Evolutionary conservation across 2,113 vertebrate species (phyloP), one percentile per base, ranked within the genome.

Genomic region (Sinocyclocheilus maitianheensis): DNA sequence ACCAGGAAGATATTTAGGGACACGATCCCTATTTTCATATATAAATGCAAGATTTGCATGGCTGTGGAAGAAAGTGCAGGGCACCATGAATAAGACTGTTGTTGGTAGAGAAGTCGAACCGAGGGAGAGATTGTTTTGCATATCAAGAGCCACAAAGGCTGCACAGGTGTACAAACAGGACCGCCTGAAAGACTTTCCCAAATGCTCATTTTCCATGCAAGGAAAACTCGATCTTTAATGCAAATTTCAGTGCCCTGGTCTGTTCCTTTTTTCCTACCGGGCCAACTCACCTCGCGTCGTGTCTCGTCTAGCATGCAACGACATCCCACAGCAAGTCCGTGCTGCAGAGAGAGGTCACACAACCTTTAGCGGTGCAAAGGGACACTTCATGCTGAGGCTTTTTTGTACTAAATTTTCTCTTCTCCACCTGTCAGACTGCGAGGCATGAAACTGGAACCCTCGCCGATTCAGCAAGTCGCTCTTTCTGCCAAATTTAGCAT

Each of bases 401-500:
- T 87, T 74, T 75, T 58, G 62, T 83, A 53, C 74, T n/a, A 82
- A 82, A 83, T 60, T 75, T 63, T 82, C 37, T 78, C 84, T 83
- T 91, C 90, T 46, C 58, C 84, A 87, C 76, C 91, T 90, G 91
- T 93, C 91, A 93, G 92, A 92, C 91, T 92, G 90, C 85, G 89
- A 91, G 89, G 93, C 92, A 88, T 93, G 93, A 93, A 94, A 94
- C 91, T 91, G 94, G 93, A 94, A 94, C 94, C 92, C 40, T 53
- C 86, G 94, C 92, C 93, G 92, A 94, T 91, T 95, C 92, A 95
- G 94, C 96, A 95, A 96, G 95, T 94, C 88, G 92, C 94, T 93
- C 93, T 91, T 93, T 96, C 96, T 94, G 94, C 96, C 95, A 95
- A 95, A 95, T 97, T 96, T 96, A 97, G 96, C 94, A 91, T 95